Conservation (phyloP, 2,113 vertebrate species). For the Holacanthus passer region DNA sequence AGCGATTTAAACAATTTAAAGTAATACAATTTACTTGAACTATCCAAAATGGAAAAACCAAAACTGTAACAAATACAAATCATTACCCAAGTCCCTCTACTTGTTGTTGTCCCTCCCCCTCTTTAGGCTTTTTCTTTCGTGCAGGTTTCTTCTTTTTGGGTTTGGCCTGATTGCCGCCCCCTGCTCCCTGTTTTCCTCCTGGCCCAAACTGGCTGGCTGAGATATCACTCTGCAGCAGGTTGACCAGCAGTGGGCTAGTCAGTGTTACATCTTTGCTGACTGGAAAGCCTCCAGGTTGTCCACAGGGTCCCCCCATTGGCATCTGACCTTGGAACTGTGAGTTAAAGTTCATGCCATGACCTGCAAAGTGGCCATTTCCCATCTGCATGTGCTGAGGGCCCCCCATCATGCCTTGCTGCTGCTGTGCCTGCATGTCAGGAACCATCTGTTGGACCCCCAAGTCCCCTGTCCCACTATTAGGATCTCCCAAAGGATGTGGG, state of each 20-base stretch:
- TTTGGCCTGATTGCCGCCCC: conserved; percentile 88
- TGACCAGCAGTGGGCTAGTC: conserved; percentile 96
- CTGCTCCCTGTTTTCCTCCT: conserved; percentile 92
- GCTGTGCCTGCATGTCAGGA: conserved; percentile 92
- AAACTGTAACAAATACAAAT: conserved; percentile 9
- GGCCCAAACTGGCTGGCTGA: conserved; percentile 97
- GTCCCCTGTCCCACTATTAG: conserved; percentile 84
- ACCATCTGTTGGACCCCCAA: conserved; percentile 91
- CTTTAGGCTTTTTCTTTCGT: conserved; percentile 94
- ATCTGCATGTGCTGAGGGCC: conserved; percentile 94
- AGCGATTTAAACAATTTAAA: not conserved
- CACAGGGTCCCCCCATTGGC: conserved; percentile 87
- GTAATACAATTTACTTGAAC: not conserved
- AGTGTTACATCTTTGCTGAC: conserved; percentile 97
- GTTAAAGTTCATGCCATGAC: conserved; percentile 91
- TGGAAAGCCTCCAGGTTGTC: conserved; percentile 91
- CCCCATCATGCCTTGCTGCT: conserved; percentile 90
- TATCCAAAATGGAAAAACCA: not conserved
- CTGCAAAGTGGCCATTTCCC: conserved; percentile 94
- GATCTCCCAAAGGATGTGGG: conserved; percentile 89
- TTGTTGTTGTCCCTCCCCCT: conserved; percentile 88
- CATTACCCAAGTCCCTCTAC: conserved; percentile 92
- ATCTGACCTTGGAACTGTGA: conserved; percentile 92
- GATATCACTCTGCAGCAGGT: conserved; percentile 97
- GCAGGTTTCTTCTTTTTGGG: conserved; percentile 99